Conservation (phyloP, 2,113 vertebrate genomes). For the Camelus dromedarius region DNA sequence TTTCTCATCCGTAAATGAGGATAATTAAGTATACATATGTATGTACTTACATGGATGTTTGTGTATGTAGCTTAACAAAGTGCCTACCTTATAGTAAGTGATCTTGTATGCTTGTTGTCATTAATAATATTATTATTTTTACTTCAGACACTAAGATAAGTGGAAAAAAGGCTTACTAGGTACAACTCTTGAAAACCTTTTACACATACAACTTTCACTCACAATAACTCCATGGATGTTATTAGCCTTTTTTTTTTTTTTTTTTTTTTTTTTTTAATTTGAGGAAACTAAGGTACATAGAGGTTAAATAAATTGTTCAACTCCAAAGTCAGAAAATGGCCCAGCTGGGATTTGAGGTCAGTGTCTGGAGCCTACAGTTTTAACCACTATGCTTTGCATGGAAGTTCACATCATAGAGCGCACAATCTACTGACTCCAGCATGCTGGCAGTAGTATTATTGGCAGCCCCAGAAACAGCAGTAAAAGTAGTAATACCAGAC, state of each 20-base stretch:
- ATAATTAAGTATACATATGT: background rate
- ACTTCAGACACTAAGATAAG: background rate
- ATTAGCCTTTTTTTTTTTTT: background rate
- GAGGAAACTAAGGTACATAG: background rate
- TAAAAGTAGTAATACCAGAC: too few species aligned
- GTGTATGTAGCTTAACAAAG: background rate
- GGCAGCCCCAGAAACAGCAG: background rate
- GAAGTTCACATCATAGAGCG: background rate
- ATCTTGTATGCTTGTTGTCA: background rate
- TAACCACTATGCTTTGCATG: background rate
- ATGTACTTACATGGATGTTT: background rate
- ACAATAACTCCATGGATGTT: background rate
- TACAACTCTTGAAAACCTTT: background rate
- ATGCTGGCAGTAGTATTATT: too few species aligned
- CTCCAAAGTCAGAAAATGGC: background rate
- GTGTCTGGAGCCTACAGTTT: background rate
- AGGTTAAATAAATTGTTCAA: background rate
- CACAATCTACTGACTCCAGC: background rate
- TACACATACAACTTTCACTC: background rate
- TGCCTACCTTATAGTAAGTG: background rate
- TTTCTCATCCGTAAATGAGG: slow-evolving; percentile 50
- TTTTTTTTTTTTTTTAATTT: background rate
- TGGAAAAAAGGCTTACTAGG: background rate
- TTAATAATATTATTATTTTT: background rate
- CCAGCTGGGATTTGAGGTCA: background rate